Base-by-base conservation (phyloP, 1,140 invertebrate genomes). In the Papilio aristodemus region DNA sequence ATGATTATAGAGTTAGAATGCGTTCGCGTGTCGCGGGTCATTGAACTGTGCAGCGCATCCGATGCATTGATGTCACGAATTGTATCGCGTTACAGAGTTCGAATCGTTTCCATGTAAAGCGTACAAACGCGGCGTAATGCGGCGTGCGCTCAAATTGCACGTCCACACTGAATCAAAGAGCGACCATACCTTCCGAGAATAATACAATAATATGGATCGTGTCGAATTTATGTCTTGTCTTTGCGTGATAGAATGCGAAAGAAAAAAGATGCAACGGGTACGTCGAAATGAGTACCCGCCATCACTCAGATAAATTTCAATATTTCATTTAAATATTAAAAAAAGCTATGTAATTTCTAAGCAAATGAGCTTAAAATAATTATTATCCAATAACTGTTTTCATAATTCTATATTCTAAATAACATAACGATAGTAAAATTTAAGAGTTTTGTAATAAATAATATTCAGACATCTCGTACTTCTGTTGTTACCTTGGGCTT, bases 31-130 rank as follows among this genome's bases (percentile, higher is more conserved):
- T 64, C 39, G 17, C 60, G 46, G 62, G 62, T 64, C 71, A 58
- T 57, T 39, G 62, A 72, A 57, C 71, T 57, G n/a, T n/a, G n/a
- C n/a, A n/a, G n/a, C n/a, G 43, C 27, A 57, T 41, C n/a, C 41
- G 43, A 70, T 70, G 43, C 57, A 64, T 50, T n/a, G 37, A 64
- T 70, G 62, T 69, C 60, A 64, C 58, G 60, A 69, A 32, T 46
- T 10, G 63, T 37, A 50, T 74, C 63, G 69, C 13, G 64, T 74
- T 74, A 69, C 72, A 11, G 46, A 38, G 41, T 39, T 39, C 17
- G n/a, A 59, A 71, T 54, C 46, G 67, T 68, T 68, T 68, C 71
- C 63, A 37, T 57, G 70, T 71, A 71, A 43, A 32, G 59, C 38
- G 22, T 27, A 68, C 37, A 37, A 57, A 68, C 41, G 59, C 62